phyloP scores from a whole-genome alignment of 1,140 invertebrate genomes.

The Triops longicaudatus region DNA sequence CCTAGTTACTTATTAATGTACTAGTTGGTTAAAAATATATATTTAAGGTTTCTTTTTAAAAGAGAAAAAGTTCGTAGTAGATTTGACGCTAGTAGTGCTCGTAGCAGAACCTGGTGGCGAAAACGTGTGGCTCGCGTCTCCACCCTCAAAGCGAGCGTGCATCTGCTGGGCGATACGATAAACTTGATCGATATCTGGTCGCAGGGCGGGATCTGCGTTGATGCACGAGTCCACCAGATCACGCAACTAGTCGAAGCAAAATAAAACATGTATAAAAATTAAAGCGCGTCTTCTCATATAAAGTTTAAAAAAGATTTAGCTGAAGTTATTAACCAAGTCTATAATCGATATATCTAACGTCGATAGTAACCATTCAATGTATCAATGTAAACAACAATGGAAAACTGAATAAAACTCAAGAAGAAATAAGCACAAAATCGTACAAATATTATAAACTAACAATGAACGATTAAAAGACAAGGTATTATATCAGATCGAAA shows the following conservation, averaged over 20 bases:
- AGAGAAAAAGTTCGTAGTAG: background rate
- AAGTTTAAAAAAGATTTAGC: too few relatives aligned
- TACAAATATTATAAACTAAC: too few relatives aligned
- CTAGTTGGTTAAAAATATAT: background rate
- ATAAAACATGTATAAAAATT: slow-evolving; percentile 29
- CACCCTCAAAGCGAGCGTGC: slow-evolving; percentile 18
- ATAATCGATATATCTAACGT: too few relatives aligned
- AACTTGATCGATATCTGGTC: slow-evolving; percentile 50
- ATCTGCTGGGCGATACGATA: slow-evolving; percentile 40
- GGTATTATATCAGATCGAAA: too few relatives aligned
- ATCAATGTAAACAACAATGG: too few relatives aligned
- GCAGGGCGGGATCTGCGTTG: slow-evolving; percentile 47
- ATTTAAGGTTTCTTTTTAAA: background rate
- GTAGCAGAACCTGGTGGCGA: background rate
- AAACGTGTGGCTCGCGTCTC: background rate
- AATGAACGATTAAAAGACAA: too few relatives aligned
- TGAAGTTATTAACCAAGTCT: too few relatives aligned
- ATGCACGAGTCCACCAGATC: slow-evolving; percentile 50
- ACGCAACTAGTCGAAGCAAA: slow-evolving; percentile 43
- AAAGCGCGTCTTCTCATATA: too few relatives aligned
- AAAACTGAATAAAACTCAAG: too few relatives aligned
- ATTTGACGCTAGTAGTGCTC: background rate
- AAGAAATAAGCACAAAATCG: too few relatives aligned
- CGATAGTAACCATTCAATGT: too few relatives aligned
- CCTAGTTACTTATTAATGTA: background rate